These are phyloP conservation scores for Pteruthius melanotis DNA, from an alignment of 2,113 vertebrate species.

Conservation along the genomic window DNA sequence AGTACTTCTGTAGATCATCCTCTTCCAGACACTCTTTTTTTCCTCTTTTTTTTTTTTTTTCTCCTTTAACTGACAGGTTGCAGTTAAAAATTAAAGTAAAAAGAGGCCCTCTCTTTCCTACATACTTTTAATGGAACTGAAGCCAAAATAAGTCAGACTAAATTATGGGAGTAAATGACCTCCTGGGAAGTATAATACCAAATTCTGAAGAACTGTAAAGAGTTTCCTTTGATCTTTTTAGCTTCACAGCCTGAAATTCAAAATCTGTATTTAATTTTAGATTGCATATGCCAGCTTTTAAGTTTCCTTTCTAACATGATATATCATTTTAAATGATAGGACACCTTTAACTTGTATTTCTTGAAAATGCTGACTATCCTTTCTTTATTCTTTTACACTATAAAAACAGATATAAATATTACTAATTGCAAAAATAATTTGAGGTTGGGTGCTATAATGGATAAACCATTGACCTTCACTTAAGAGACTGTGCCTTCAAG, in stretches of 20 bases:
- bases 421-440: slow-evolving; percentile 74
- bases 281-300: slow-evolving; percentile 78
- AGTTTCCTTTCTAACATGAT: slow-evolving; percentile 77
- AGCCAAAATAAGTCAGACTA: slow-evolving; percentile 85
- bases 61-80: slow-evolving; percentile 72
- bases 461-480: slow-evolving; percentile 71
- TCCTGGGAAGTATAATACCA: slow-evolving; percentile 78
- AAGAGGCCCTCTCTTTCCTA: slow-evolving; percentile 68
- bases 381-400: slow-evolving; percentile 72
- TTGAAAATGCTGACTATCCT: slow-evolving; percentile 72
- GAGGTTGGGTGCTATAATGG: slow-evolving; percentile 61
- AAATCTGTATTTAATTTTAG: slow-evolving; percentile 83
- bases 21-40: slow-evolving; percentile 70
- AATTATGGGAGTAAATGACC: slow-evolving; percentile 83
- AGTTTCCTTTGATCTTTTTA: slow-evolving; percentile 81
- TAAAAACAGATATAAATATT: slow-evolving; percentile 75
- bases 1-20: slow-evolving; percentile 72
- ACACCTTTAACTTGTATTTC: slow-evolving; percentile 77
- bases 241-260: slow-evolving; percentile 78
- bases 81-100: slow-evolving; percentile 79
- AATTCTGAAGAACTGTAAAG: slow-evolving; percentile 79
- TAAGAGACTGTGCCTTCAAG: slow-evolving; percentile 64
- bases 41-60: background rate
- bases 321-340: slow-evolving; percentile 77
- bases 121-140: slow-evolving; percentile 79